Evolutionary conservation across 2,888 invertebrate genomes (phyloP).

Genomic region (Lasius fuliginosus): DNA sequence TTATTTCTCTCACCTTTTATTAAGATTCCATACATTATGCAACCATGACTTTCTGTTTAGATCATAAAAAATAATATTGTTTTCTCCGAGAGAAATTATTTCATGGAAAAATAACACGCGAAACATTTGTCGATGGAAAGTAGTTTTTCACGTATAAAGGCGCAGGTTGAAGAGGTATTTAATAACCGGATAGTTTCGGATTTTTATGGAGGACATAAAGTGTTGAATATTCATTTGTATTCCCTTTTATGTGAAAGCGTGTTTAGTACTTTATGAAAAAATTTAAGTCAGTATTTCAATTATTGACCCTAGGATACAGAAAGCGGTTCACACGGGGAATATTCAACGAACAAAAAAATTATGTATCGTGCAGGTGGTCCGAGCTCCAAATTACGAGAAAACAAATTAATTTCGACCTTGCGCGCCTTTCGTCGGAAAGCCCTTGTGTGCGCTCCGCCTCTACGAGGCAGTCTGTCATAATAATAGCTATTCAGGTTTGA

Average conservation of each 20-base stretch:
- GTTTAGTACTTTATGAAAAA: constrained; percentile 31
- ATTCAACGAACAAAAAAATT: constrained; percentile 10
- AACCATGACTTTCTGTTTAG: neutral
- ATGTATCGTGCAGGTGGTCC: constrained; percentile 61
- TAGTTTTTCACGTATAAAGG: constrained; percentile 20
- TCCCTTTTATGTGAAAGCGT: constrained; percentile 18
- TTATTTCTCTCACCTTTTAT: neutral
- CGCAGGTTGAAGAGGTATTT: constrained; percentile 34
- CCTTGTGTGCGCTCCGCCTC: constrained; percentile 55
- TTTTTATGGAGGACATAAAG: constrained; percentile 25
- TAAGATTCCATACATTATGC: constrained; percentile 19
- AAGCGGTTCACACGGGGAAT: constrained; percentile 19
- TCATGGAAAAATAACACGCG: constrained; percentile 6
- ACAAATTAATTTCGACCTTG: constrained; percentile 72
- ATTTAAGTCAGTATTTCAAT: constrained; percentile 31
- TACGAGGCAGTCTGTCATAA: constrained; percentile 61
- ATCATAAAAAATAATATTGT: constrained; percentile 5
- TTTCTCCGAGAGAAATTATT: neutral
- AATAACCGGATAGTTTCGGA: constrained; percentile 18
- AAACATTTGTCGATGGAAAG: constrained; percentile 15
- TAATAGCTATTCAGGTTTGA: constrained; percentile 62
- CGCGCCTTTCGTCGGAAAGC: constrained; percentile 50
- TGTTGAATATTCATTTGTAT: constrained; percentile 43
- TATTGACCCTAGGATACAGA: neutral
- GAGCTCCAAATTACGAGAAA: constrained; percentile 65